Evolutionary conservation across 2,888 invertebrate genomes (phyloP), one percentile per base, ranked within the genome.

Genomic region (Tineola bisselliella): DNA sequence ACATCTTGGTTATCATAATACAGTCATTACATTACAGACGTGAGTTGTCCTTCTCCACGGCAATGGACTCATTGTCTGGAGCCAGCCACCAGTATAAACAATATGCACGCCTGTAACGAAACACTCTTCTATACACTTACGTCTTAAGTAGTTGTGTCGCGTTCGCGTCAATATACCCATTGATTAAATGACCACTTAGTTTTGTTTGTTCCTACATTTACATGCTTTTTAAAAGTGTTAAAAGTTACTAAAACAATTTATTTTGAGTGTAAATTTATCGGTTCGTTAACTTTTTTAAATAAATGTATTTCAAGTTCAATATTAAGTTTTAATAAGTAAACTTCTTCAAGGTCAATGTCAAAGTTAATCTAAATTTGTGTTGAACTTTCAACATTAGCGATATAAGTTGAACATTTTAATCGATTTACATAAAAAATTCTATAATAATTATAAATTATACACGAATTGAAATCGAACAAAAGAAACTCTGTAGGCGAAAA

Each of bases 31-130:
- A 30, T 56, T 56, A 79, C 81, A 73, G 74, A 68, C 78, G 66
- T 77, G 75, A 72, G 67, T 74, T 78, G 82, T 73, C 87, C 87
- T 87, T 84, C 84, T 80, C 77, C 75, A 80, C 82, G 78, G 79
- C 74, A 76, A 79, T 76, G 74, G 76, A 70, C 70, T 76, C 75
- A 83, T 84, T 84, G 81, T 83, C 66, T 69, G 68, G 64, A 66
- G 44, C 67, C 66, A 69, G 69, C 64, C n/a, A n/a, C n/a, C n/a
- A n/a, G n/a, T 77, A 83, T 81, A 81, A 75, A 72, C 77, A 58
- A 58, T 48, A 43, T 60, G 60, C 60, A 77, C 77, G 79, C n/a
- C 75, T 72, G 84, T 77, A 84, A 87, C 78, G 75, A 76, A 81
- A 86, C 33, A 58, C 33, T 58, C 31, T 54, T 54, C 18, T 15